Evolutionary conservation across 1,140 invertebrate genomes (phyloP).

Genomic region (Zophobas morio): DNA sequence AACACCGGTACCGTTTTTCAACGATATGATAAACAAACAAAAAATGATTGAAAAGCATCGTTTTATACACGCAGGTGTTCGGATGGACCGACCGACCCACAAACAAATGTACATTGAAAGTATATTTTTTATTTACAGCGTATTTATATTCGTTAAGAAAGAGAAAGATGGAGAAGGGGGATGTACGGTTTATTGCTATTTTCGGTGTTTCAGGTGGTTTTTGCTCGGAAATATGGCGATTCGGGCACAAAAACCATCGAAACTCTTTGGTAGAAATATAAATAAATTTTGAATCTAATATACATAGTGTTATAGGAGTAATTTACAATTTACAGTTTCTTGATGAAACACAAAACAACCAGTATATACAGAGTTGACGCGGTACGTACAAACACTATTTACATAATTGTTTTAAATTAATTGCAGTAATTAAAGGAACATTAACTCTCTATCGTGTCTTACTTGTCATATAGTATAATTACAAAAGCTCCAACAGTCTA

Average conservation of each 20-base stretch:
- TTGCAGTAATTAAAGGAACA: constrained; percentile 52
- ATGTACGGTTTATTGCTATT: constrained; percentile 25
- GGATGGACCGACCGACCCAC: neutral
- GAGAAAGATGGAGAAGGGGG: constrained; percentile 5
- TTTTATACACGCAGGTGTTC: constrained; percentile 1
- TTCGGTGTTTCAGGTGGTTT: constrained; percentile 27
- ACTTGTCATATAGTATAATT: constrained; percentile 21
- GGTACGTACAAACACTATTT: constrained; percentile 49
- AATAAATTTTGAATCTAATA: constrained; percentile 48
- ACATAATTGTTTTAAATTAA: constrained; percentile 45
- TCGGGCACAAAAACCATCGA: constrained; percentile 23
- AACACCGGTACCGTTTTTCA: constrained; percentile 34
- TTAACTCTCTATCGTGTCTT: constrained; percentile 37
- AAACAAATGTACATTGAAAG: constrained; percentile 36
- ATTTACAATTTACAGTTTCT: constrained; percentile 56
- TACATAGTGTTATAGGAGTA: constrained; percentile 48
- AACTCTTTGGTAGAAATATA: constrained; percentile 42
- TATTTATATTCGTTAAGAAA: constrained; percentile 12
- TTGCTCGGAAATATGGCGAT: constrained; percentile 20
- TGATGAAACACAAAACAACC: constrained; percentile 47
- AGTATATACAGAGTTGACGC: constrained; percentile 49
- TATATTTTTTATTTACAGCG: constrained; percentile 22
- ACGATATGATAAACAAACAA: constrained; percentile 36
- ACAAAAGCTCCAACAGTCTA: constrained; percentile 49
- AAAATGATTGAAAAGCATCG: constrained; percentile 32